A percentile compares a stretch with the other conserved stretches of the same genome.
Evolutionary conservation across 2,797 vertebrate species (phyloP).

Genomic region (Lutra lutra): DNA sequence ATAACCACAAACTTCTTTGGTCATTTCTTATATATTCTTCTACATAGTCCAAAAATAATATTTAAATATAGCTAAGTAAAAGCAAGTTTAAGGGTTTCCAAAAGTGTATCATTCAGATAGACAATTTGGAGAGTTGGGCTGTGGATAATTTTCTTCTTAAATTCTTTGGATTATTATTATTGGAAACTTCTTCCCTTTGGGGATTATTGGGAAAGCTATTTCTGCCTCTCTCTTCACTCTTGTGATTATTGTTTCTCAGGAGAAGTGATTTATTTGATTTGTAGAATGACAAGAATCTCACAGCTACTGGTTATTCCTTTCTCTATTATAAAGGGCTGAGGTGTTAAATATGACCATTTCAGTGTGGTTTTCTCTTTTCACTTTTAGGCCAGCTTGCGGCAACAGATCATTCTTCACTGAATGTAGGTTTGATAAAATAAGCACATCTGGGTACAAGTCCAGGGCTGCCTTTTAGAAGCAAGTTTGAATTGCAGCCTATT

Average conservation of each 20-base stretch:
- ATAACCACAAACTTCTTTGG: background rate
- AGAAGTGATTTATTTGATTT: background rate
- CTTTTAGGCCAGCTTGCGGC: background rate
- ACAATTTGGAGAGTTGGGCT: background rate
- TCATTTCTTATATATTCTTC: background rate
- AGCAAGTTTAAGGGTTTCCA: background rate
- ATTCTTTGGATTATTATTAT: background rate
- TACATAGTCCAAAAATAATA: background rate
- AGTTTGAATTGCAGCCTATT: background rate
- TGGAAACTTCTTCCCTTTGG: background rate
- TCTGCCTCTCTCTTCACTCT: background rate
- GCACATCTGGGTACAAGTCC: background rate
- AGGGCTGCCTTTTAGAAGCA: background rate
- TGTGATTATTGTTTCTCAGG: background rate
- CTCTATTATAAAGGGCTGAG: background rate
- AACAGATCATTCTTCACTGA: background rate
- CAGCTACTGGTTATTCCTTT: background rate
- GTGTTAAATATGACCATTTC: background rate
- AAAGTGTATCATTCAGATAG: background rate
- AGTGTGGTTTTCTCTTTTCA: background rate
- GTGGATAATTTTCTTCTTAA: conserved; percentile 27
- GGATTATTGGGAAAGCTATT: background rate
- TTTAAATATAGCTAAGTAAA: background rate
- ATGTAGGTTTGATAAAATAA: background rate
- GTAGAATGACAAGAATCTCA: background rate